Percentiles rank a stretch among this genome's conserved stretches.
Conservation (phyloP, 30 jellyfish, hydroid and myxozoan species). For the Aurelia sp. region DNA sequence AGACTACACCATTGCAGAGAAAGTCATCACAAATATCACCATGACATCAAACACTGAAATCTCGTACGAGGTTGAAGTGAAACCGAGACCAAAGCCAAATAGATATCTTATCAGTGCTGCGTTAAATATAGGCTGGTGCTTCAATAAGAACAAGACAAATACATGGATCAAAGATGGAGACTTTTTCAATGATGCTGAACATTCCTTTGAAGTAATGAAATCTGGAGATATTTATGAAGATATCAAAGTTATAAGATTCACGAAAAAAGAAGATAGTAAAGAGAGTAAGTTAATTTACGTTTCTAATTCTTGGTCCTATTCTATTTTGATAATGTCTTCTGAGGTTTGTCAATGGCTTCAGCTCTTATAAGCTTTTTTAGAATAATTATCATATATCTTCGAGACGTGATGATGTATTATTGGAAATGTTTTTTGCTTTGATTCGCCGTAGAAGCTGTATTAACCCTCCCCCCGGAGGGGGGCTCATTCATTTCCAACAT, state of each 20-base stretch:
- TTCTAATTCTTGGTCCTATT: not conserved
- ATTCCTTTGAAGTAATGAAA: constrained; percentile 27
- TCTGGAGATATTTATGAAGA: constrained; percentile 27
- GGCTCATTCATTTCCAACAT: no score
- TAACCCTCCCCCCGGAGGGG: no score
- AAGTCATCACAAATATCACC: constrained; percentile 3
- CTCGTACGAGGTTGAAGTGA: constrained; percentile 28
- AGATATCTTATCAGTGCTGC: constrained; percentile 35
- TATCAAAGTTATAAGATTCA: constrained; percentile 4
- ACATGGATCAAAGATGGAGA: constrained; percentile 42
- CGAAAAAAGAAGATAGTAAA: constrained; percentile 9
- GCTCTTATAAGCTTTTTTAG: no score
- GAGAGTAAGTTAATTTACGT: not conserved
- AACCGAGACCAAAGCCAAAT: constrained; percentile 49
- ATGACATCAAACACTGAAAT: constrained; percentile 5
- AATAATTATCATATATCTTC: no score
- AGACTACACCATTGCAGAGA: constrained; percentile 24
- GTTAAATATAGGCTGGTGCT: constrained; percentile 50
- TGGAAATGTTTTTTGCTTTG: no score
- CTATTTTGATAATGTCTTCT: no score
- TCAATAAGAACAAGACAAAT: not conserved
- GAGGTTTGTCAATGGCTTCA: no score
- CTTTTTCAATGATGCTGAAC: constrained; percentile 20
- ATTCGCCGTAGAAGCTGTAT: no score
- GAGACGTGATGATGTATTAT: no score